Evolutionary conservation across 2,797 vertebrate species (phyloP).

Genomic region (Poeciliopsis presidionis): DNA sequence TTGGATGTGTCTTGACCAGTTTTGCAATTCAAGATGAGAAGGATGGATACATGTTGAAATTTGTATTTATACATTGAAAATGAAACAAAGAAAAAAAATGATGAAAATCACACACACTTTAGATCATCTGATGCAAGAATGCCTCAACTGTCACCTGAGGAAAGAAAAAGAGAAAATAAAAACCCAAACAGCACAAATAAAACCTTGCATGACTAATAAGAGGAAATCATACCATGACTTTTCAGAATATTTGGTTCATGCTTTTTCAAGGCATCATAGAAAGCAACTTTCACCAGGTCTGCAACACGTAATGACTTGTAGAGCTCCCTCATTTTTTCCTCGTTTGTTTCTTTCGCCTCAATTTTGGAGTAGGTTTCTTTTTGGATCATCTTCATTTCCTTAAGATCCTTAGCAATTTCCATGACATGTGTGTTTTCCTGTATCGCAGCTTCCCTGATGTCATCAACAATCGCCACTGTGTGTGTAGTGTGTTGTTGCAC

Average conservation of each 20-base stretch:
- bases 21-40: not conserved
- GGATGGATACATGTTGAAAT: too few relatives aligned
- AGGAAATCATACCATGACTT: constrained; percentile 29
- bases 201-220: not conserved
- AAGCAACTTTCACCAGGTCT: constrained; percentile 43
- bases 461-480: constrained; percentile 55
- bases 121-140: not conserved
- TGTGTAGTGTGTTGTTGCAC: not conserved
- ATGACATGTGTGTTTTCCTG: not conserved
- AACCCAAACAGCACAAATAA: not conserved
- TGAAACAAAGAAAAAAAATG: not conserved
- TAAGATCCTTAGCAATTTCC: constrained; percentile 43
- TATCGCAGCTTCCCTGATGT: not conserved
- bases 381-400: constrained; percentile 44
- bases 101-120: not conserved
- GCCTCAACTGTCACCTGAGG: constrained; percentile 14
- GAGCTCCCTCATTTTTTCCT: constrained; percentile 29
- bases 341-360: fast-evolving
- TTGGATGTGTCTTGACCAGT: not conserved
- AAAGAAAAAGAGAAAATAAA: constrained; percentile 10
- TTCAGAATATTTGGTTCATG: constrained; percentile 17
- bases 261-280: constrained; percentile 54
- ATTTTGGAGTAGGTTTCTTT: constrained; percentile 18
- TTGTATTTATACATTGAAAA: not conserved
- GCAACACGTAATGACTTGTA: constrained; percentile 26